These are phyloP conservation scores for Cybosia mesomella DNA, from an alignment of 2,888 invertebrate species.

Conservation along the genomic window DNA sequence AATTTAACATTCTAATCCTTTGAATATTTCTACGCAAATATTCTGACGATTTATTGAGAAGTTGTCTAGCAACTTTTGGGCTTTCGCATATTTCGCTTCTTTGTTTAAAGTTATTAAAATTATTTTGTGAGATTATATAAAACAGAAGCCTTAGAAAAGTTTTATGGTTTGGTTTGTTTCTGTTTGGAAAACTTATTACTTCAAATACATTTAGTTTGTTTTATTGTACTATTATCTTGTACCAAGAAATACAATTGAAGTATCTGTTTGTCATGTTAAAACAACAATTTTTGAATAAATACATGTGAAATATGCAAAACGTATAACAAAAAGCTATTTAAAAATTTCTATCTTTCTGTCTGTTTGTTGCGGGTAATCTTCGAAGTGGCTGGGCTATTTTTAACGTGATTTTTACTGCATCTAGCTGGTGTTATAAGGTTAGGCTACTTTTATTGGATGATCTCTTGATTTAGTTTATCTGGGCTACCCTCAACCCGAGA, in stretches of 20 bases:
- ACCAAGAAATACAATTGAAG: neutral
- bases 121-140: conserved; percentile 42
- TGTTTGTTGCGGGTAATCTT: too few species aligned
- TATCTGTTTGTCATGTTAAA: too few species aligned
- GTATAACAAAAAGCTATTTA: too few species aligned
- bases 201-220: neutral
- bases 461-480: too few species aligned
- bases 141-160: conserved; percentile 30
- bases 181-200: conserved; percentile 3
- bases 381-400: too few species aligned
- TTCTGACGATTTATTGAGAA: conserved; percentile 44
- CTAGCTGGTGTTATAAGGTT: too few species aligned
- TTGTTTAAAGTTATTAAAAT: conserved; percentile 50
- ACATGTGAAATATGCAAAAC: too few species aligned
- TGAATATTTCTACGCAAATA: conserved; percentile 42
- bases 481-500: too few species aligned
- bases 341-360: too few species aligned
- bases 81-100: conserved; percentile 44
- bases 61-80: conserved; percentile 44
- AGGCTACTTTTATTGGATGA: too few species aligned
- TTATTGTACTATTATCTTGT: neutral
- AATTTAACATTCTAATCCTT: conserved; percentile 31
- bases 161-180: conserved; percentile 37
- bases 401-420: too few species aligned
- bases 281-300: too few species aligned